These are phyloP conservation scores for Setophaga petechia DNA, from an alignment of 2,113 vertebrate species.

Conservation along the genomic window DNA sequence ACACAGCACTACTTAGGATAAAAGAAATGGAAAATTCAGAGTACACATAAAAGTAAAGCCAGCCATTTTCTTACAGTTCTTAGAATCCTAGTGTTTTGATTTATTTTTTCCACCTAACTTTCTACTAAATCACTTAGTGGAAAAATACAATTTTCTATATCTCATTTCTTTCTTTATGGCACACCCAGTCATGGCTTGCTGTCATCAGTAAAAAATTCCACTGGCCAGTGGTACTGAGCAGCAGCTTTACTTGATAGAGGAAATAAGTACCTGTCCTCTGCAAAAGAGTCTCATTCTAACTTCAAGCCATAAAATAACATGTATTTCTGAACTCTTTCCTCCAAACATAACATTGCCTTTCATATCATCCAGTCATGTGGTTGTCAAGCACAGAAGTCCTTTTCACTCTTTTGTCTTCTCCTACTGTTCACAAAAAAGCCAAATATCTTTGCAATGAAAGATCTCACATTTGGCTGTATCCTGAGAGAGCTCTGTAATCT, in stretches of 20 bases:
- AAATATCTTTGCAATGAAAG: background rate
- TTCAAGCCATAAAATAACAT: background rate
- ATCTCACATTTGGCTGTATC: background rate
- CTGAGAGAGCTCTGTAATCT: background rate
- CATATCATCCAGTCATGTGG: background rate
- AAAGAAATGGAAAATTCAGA: background rate
- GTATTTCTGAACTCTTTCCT: background rate
- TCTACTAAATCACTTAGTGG: background rate
- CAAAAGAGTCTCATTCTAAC: background rate
- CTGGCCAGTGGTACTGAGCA: background rate
- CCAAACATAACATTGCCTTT: background rate
- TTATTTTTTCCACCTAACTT: background rate
- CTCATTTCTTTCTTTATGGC: background rate
- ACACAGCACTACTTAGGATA: background rate
- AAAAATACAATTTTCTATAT: background rate
- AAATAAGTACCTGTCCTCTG: background rate
- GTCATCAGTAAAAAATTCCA: background rate
- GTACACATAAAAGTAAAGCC: background rate
- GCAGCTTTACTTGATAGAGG: background rate
- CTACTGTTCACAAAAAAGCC: background rate
- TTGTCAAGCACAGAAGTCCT: background rate
- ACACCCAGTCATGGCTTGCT: background rate
- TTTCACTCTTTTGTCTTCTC: background rate
- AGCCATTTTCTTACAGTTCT: background rate
- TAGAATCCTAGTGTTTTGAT: background rate